phyloP scores from a whole-genome alignment of 2,888 invertebrate genomes.

The Drosophila eohydei region DNA sequence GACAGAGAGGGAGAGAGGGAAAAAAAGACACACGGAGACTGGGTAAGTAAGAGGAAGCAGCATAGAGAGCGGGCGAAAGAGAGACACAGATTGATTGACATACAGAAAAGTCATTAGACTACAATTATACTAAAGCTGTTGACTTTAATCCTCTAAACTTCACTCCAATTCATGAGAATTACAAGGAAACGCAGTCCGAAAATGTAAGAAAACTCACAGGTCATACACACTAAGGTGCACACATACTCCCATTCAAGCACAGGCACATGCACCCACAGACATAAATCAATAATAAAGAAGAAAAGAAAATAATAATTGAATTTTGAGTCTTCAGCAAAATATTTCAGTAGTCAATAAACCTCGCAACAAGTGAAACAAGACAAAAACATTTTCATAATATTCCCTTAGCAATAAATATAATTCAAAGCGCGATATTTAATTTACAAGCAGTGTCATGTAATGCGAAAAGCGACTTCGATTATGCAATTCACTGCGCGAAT shows the following conservation, averaged over 20 bases:
- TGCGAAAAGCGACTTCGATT: slow-evolving; percentile 30
- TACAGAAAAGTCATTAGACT: background rate
- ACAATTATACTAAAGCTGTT: background rate
- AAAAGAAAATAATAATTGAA: background rate
- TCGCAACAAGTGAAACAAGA: background rate
- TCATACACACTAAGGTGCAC: background rate
- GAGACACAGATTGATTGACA: background rate
- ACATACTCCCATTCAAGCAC: background rate
- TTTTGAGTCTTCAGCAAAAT: background rate
- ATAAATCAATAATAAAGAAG: too few relatives aligned
- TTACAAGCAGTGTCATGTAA: slow-evolving; percentile 21
- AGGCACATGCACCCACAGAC: background rate
- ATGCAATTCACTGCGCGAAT: slow-evolving; percentile 43
- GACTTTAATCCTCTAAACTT: too few relatives aligned
- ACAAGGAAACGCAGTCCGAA: background rate
- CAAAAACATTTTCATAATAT: background rate
- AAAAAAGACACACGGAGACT: too few relatives aligned
- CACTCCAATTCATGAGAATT: background rate
- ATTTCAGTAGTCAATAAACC: background rate
- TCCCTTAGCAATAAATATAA: slow-evolving; percentile 8
- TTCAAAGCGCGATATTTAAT: slow-evolving; percentile 23
- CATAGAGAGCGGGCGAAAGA: background rate
- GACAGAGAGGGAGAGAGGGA: too few relatives aligned
- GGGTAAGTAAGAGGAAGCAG: too few relatives aligned
- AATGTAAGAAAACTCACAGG: too few relatives aligned